A percentile compares a stretch with the other conserved stretches of the same genome.
phyloP scores from a whole-genome alignment of 2,797 vertebrate genomes.

The Garrulus glandarius region DNA sequence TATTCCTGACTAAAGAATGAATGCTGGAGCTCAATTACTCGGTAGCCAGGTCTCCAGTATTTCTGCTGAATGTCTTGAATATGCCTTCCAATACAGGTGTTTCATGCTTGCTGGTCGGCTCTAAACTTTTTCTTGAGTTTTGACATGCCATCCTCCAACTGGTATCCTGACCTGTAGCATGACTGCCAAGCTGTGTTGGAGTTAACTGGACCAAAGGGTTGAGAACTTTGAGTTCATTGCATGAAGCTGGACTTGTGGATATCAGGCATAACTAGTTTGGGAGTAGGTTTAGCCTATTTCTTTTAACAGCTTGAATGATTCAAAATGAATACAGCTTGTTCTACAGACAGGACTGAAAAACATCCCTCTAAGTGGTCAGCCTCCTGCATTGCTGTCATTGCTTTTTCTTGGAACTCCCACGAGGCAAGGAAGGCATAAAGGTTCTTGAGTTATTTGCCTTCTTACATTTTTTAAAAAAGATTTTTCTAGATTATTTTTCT shows the following conservation, averaged over 20 bases:
- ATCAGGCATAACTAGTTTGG: neutral
- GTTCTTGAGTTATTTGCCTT: neutral
- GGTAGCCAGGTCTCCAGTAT: neutral
- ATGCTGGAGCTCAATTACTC: neutral
- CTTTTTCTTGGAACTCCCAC: neutral
- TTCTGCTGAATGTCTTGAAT: neutral
- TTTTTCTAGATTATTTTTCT: neutral
- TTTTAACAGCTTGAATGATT: neutral
- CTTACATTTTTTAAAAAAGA: fast-evolving
- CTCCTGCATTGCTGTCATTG: neutral
- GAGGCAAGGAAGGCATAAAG: neutral
- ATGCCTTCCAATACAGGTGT: neutral
- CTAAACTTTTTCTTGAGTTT: neutral
- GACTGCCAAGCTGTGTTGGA: neutral
- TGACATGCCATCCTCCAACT: fast-evolving
- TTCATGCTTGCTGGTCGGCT: neutral
- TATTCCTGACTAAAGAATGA: neutral
- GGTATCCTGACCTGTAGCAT: neutral
- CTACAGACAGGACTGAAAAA: neutral
- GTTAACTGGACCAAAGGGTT: neutral
- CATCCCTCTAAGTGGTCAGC: neutral
- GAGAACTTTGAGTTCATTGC: neutral
- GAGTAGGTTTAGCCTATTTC: neutral
- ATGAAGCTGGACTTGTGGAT: neutral
- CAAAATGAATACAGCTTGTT: neutral